Conservation (phyloP, 2,797 vertebrate genomes). For the Chrysocyon brachyurus region DNA sequence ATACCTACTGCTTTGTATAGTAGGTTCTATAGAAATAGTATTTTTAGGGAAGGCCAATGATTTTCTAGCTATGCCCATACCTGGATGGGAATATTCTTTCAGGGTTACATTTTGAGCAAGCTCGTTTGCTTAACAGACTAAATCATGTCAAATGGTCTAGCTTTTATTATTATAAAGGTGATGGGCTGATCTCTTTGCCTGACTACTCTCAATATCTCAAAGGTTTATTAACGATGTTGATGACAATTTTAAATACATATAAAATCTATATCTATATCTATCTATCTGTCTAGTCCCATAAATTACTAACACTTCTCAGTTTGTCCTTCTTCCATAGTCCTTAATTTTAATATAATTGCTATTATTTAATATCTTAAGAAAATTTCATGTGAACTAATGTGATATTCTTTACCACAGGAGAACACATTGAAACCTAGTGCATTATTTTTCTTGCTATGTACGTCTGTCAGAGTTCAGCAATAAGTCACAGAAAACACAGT, state of each 20-base stretch:
- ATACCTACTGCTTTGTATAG: not conserved
- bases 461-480: not conserved
- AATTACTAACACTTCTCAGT: not conserved
- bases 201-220: not conserved
- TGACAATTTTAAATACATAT: not conserved
- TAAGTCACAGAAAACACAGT: not conserved
- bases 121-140: not conserved
- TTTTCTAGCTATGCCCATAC: not conserved
- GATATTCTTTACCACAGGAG: not conserved
- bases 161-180: not conserved
- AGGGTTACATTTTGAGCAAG: not conserved
- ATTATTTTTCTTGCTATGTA: not conserved
- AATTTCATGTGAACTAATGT: not conserved
- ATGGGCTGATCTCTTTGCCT: not conserved
- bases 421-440: not conserved
- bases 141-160: not conserved
- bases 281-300: not conserved
- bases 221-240: not conserved
- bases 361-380: not conserved
- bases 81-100: not conserved
- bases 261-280: too few species aligned
- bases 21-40: not conserved
- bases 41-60: not conserved
- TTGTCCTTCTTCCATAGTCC: not conserved
- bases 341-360: not conserved